Evolutionary conservation across 2,113 vertebrate species (phyloP).

Genomic region (Cyphomyrus discorhynchus): DNA sequence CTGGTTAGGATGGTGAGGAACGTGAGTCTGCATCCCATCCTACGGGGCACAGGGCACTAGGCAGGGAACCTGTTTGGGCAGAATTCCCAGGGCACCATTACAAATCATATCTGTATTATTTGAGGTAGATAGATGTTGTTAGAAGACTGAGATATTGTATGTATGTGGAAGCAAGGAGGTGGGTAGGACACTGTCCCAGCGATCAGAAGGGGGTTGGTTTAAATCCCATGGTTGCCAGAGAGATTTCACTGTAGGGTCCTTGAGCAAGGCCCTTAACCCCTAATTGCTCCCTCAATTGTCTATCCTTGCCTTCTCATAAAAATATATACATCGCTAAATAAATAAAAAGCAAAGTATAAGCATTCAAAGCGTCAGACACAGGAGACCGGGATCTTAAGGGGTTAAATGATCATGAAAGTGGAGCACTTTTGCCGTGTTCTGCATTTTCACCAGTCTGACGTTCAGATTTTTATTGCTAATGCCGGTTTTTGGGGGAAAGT

Average conservation of each 20-base stretch:
- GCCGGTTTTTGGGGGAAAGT: neutral
- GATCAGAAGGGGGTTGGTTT: neutral
- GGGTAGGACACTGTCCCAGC: neutral
- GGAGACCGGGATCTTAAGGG: neutral
- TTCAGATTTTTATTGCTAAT: neutral
- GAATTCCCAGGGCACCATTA: neutral
- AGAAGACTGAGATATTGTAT: neutral
- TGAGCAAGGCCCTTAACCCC: neutral
- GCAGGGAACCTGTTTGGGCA: neutral
- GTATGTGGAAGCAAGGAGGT: neutral
- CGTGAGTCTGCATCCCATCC: neutral
- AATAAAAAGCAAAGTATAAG: neutral
- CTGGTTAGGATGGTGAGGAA: too few species aligned
- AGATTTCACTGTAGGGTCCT: neutral
- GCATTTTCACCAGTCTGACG: neutral
- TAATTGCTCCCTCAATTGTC: neutral
- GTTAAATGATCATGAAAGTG: neutral
- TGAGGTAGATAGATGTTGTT: neutral
- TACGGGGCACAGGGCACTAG: neutral
- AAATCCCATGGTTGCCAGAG: neutral
- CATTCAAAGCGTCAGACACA: neutral
- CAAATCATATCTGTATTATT: neutral
- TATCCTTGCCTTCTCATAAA: neutral
- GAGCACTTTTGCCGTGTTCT: neutral
- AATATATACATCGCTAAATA: neutral